Conservation (phyloP, 2,113 vertebrate genomes). For the Cynocephalus volans region DNA sequence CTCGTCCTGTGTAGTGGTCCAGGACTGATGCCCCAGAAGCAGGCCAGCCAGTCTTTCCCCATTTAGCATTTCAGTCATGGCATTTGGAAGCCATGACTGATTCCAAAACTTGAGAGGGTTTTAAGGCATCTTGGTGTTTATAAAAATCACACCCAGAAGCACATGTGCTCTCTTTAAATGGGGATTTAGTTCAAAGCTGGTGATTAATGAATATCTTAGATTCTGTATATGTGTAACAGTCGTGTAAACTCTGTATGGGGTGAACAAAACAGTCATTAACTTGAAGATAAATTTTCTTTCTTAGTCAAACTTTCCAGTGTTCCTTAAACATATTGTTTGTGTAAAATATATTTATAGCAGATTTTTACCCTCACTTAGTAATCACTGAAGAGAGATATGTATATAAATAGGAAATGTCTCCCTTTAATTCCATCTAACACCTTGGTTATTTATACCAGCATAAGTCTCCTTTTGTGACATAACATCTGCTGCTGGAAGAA, state of each 20-base stretch:
- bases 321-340: conserved; percentile 83
- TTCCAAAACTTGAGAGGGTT: not conserved
- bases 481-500: conserved; percentile 85
- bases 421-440: conserved; percentile 85
- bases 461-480: conserved; percentile 83
- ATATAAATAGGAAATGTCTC: conserved; percentile 87
- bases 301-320: conserved; percentile 83
- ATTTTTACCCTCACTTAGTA: conserved; percentile 80
- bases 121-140: conserved; percentile 71
- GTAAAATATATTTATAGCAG: conserved; percentile 81
- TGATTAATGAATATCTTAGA: conserved; percentile 83
- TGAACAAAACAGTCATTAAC: conserved; percentile 81
- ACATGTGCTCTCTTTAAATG: conserved; percentile 63
- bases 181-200: conserved; percentile 77
- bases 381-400: conserved; percentile 79
- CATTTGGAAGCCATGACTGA: conserved; percentile 13
- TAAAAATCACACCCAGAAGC: conserved; percentile 74
- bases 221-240: conserved; percentile 60
- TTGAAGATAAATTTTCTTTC: conserved; percentile 81
- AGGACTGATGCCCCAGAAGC: not conserved
- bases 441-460: conserved; percentile 84
- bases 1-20: not conserved
- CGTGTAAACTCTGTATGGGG: conserved; percentile 73
- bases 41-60: too few species aligned
- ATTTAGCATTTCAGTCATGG: not conserved